These are phyloP conservation scores for Macaca mulatta DNA, from an alignment of 2,113 vertebrate species.

Conservation along the genomic window DNA sequence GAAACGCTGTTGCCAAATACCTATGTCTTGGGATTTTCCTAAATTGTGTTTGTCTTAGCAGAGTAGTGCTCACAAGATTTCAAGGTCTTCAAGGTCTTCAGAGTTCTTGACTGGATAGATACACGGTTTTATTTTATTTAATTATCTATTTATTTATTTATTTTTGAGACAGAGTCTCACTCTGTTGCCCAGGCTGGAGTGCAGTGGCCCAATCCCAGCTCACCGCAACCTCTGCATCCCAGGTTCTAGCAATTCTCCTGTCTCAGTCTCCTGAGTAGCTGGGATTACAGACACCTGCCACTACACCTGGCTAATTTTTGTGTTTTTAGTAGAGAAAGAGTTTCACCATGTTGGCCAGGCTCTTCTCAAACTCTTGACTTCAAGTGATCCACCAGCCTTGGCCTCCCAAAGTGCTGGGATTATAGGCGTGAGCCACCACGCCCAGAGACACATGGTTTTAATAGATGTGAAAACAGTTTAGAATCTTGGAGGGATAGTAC, in stretches of 20 bases:
- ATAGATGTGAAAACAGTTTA: not conserved
- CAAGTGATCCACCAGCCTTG: not conserved
- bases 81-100: not conserved
- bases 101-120: not conserved
- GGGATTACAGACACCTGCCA: not conserved
- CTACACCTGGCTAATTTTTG: not conserved
- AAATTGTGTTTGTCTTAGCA: not conserved
- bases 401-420: not conserved
- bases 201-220: not conserved
- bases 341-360: not conserved
- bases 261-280: not conserved
- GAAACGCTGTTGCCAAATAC: not conserved
- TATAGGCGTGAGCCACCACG: not conserved
- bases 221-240: not conserved
- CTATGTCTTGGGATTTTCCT: not conserved
- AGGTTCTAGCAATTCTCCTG: not conserved
- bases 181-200: not conserved
- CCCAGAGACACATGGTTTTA: not conserved
- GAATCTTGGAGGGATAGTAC: not conserved
- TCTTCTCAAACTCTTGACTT: not conserved
- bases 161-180: not conserved
- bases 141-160: not conserved
- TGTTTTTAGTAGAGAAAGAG: not conserved
- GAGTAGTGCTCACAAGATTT: not conserved
- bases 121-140: not conserved